These are phyloP conservation scores for Ctenochaetus hawaiiensis DNA, from an alignment of 2,797 vertebrate species.

Conservation along the genomic window DNA sequence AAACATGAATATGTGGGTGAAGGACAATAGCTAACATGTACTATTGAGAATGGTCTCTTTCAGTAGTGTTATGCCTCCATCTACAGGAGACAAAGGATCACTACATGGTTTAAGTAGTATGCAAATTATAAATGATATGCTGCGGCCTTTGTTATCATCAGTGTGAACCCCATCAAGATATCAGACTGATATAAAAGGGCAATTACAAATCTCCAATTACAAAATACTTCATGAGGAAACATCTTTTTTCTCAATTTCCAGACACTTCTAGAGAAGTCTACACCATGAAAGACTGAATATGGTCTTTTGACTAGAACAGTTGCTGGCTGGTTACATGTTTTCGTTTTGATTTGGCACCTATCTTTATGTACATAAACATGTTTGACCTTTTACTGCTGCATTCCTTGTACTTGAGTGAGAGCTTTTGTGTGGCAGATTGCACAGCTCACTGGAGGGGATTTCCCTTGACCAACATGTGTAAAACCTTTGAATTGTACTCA, in stretches of 20 bases:
- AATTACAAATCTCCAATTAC: too few relatives aligned
- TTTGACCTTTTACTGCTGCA: background rate
- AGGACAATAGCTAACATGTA: background rate
- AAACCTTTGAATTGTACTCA: background rate
- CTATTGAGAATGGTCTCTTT: background rate
- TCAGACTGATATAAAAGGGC: background rate
- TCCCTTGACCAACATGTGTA: background rate
- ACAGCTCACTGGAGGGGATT: background rate
- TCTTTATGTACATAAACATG: background rate
- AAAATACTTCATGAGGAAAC: background rate
- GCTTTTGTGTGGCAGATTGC: background rate
- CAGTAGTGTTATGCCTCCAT: background rate
- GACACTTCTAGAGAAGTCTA: background rate
- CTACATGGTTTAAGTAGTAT: background rate
- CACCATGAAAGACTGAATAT: background rate
- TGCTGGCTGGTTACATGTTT: background rate
- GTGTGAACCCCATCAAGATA: background rate
- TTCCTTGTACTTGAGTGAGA: background rate
- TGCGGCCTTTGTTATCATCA: background rate
- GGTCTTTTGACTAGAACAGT: too few relatives aligned
- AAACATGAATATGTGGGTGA: background rate
- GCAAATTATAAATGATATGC: background rate
- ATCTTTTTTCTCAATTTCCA: background rate
- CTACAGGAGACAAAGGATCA: background rate
- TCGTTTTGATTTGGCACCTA: background rate